Percentiles rank a stretch among this genome's conserved stretches.
Conservation (phyloP, 1,140 invertebrate genomes). For the Tetramorium parvispinum region DNA sequence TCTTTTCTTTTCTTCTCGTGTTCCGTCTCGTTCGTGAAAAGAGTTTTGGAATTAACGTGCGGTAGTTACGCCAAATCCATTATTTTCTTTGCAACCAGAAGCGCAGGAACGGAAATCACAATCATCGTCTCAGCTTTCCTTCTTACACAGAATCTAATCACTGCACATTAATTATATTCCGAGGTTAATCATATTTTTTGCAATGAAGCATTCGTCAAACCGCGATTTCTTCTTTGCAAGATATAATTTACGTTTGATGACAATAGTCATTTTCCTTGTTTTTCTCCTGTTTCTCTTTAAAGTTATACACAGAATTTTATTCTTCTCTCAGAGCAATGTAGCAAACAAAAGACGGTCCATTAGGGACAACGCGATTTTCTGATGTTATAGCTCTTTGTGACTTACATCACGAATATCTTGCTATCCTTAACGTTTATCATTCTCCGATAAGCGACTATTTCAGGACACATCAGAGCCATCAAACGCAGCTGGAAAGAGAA, state of each 20-base stretch:
- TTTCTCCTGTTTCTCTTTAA: not conserved
- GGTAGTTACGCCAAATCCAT: slow-evolving; percentile 35
- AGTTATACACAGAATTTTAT: not conserved
- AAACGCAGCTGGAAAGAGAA: slow-evolving; percentile 15
- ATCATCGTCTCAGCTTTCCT: slow-evolving; percentile 48
- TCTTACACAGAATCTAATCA: slow-evolving; percentile 28
- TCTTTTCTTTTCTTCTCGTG: slow-evolving; percentile 60
- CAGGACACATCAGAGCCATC: slow-evolving; percentile 12
- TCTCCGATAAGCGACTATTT: slow-evolving; percentile 22
- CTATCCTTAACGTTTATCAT: slow-evolving; percentile 37
- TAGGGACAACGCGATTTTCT: slow-evolving; percentile 5
- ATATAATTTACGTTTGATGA: not conserved
- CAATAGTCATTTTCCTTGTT: not conserved
- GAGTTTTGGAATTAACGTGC: slow-evolving; percentile 34
- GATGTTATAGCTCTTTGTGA: not conserved
- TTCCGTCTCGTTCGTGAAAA: slow-evolving; percentile 47
- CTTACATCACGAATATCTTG: not conserved
- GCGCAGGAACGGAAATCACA: slow-evolving; percentile 1
- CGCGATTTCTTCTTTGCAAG: not conserved
- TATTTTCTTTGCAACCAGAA: slow-evolving; percentile 12
- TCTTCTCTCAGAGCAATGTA: not conserved
- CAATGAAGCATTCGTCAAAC: not conserved
- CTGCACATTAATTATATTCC: slow-evolving; percentile 23
- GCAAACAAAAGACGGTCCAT: slow-evolving; percentile 28
- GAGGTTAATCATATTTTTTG: slow-evolving; percentile 31